Percentiles rank a stretch among this genome's conserved stretches.
These are phyloP conservation scores for Ailurus styani DNA, from an alignment of 2,113 vertebrate genomes.

Conservation along the genomic window DNA sequence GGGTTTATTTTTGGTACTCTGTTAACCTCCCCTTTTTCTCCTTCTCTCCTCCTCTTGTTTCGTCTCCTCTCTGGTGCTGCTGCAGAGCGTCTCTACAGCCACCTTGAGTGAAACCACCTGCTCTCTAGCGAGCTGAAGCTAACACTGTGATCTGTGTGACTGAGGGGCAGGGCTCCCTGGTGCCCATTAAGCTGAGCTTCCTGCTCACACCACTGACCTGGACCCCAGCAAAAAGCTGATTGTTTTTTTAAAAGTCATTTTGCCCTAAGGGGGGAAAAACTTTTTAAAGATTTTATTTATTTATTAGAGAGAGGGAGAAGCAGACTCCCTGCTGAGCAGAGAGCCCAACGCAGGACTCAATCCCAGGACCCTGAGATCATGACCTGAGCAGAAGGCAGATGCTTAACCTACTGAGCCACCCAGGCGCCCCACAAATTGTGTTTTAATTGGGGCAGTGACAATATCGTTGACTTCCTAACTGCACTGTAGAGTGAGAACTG, in stretches of 20 bases:
- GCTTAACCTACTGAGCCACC: not conserved
- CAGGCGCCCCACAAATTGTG: not conserved
- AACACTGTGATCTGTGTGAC: slow-evolving; percentile 86
- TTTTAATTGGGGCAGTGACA: slow-evolving; percentile 54
- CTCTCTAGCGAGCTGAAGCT: slow-evolving; percentile 86
- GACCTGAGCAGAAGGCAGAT: not conserved
- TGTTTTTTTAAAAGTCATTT: slow-evolving; percentile 32
- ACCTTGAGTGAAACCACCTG: slow-evolving; percentile 85
- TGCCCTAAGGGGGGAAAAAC: too few relatives aligned
- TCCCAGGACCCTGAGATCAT: not conserved
- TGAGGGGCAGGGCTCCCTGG: slow-evolving; percentile 79
- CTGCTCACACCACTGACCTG: slow-evolving; percentile 66
- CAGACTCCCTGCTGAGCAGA: not conserved
- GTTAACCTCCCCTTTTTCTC: slow-evolving; percentile 81
- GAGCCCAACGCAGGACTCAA: not conserved
- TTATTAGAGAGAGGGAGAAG: not conserved
- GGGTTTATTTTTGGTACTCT: slow-evolving; percentile 3
- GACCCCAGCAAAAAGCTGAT: slow-evolving; percentile 71
- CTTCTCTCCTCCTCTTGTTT: slow-evolving; percentile 67
- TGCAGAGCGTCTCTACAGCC: slow-evolving; percentile 84
- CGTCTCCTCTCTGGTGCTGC: slow-evolving; percentile 47
- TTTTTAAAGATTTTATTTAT: not conserved
- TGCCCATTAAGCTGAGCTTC: slow-evolving; percentile 65
- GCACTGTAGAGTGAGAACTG: not conserved
- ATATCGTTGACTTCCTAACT: not conserved